Evolutionary conservation across 2,888 invertebrate species (phyloP), one percentile per base, ranked within the genome.

Genomic region (Folsomia candida): DNA sequence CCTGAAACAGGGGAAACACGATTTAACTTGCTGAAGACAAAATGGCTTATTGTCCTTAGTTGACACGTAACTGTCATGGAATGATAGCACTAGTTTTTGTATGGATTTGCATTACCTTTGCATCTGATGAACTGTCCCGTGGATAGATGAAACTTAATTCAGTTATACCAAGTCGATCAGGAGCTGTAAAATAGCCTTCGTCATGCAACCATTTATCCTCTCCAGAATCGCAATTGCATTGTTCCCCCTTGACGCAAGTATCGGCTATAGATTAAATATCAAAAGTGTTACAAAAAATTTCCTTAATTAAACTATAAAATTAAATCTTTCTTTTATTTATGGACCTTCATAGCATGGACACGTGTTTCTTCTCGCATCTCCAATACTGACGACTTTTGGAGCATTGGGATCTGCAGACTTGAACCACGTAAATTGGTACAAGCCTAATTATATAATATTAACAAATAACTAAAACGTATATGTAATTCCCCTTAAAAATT

Each of bases 81-180:
- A n/a, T n/a, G n/a, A n/a, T n/a, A n/a, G n/a, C n/a, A n/a, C n/a
- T n/a, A n/a, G n/a, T n/a, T n/a, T n/a, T n/a, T n/a, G n/a, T n/a
- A n/a, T n/a, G 94, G 62, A 97, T 92, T 79, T 93, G n/a, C n/a
- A n/a, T 86, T 1, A 93, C 94, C 79, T 91, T 89, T 1, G 93
- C 92, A 82, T 93, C 91, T 77, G 90, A 89, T 66, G 91, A 89
- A 75, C 93, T 84, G 82, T 92, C 90, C 79, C 90, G 89, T 81
- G 93, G 93, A 81, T 94, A 94, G 63, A 94, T 84, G 82, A 96
- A 94, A 78, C 91, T 91, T 91, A 96, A 92, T 82, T 93, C 90
- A 3, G 91, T 94, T 69, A 96, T 91, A 24, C 95, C 95, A 76
- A 96, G 86, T 81, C 94, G 92, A 78, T 88, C 88, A 0, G 91